Conservation (phyloP, 2,797 vertebrate genomes). For the Girardinus metallicus region DNA sequence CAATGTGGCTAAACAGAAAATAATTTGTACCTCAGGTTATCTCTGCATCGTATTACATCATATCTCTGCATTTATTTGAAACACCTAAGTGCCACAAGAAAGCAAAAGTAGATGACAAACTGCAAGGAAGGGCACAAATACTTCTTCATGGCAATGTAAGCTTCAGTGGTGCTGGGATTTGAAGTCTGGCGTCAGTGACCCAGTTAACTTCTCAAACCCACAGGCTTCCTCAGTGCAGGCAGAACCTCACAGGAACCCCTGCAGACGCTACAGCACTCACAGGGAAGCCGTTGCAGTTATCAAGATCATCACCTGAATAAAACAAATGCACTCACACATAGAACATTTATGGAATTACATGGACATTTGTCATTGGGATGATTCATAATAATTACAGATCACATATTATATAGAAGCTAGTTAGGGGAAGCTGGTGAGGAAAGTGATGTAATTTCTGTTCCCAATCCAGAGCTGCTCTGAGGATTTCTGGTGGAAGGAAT, state of each 20-base stretch:
- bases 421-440: slow-evolving; percentile 38
- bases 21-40: background rate
- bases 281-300: slow-evolving; percentile 40
- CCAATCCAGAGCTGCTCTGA: slow-evolving; percentile 11
- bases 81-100: background rate
- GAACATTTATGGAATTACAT: slow-evolving; percentile 43
- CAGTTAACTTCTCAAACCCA: slow-evolving; percentile 63
- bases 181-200: slow-evolving; percentile 63
- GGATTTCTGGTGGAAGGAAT: slow-evolving; percentile 23
- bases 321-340: slow-evolving; percentile 13
- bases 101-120: background rate
- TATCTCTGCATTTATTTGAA: background rate
- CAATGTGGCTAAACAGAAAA: background rate
- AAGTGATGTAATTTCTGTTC: slow-evolving; percentile 14
- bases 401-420: slow-evolving; percentile 49
- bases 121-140: background rate
- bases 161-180: slow-evolving; percentile 42
- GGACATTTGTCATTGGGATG: slow-evolving; percentile 30
- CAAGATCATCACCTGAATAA: slow-evolving; percentile 28
- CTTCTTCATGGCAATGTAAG: background rate
- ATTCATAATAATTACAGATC: slow-evolving; percentile 64
- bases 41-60: background rate
- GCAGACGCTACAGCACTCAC: slow-evolving; percentile 17
- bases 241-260: slow-evolving; percentile 29
- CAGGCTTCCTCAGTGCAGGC: slow-evolving; percentile 31